Evolutionary conservation across 2,888 invertebrate species (phyloP), one percentile per base, ranked within the genome.

Genomic region (Steinernema hermaphroditum): DNA sequence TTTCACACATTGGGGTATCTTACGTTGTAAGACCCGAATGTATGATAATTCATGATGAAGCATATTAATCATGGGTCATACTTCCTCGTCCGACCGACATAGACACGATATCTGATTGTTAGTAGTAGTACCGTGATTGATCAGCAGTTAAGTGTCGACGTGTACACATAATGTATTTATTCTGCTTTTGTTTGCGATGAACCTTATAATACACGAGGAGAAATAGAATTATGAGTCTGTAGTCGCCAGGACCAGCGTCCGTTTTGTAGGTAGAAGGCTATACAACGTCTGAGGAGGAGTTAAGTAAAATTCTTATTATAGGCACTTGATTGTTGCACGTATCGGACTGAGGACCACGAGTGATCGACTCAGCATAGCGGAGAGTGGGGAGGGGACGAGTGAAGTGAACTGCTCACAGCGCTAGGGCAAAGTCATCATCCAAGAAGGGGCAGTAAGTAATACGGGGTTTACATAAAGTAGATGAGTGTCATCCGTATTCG

Each of bases 271-370:
- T 62, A 62, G 62, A 27, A 29, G 6, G 29, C 27, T 62, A 62
- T 62, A 62, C 62, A 62, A 62, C 62, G 62, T 62, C n/a, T 27
- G 19, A 22, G 16, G 16, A 62, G 14, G 32, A 62, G 27, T 62
- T 62, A 62, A 62, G 62, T 62, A 62, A 62, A 62, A 62, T 27
- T 46, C 62, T 62, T 62, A 62, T 27, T 62, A 29, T 62, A 62
- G 62, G 62, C 62, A 62, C 62, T 62, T 62, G 62, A 34, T 16
- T 62, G 37, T 62, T 62, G 62, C 62, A 62, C 62, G 29, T 62
- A 8, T 62, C 32, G 32, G 62, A 62, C 32, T 32, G n/a, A 62
- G 62, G 19, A n/a, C 12, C 32, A 62, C 16, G 4, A 14, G 12
- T 12, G 37, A 37, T 37, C 37, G 37, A 8, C 12, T 37, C 6